Conservation (phyloP, 2,797 vertebrate species). For the Sandelia bainsii region DNA sequence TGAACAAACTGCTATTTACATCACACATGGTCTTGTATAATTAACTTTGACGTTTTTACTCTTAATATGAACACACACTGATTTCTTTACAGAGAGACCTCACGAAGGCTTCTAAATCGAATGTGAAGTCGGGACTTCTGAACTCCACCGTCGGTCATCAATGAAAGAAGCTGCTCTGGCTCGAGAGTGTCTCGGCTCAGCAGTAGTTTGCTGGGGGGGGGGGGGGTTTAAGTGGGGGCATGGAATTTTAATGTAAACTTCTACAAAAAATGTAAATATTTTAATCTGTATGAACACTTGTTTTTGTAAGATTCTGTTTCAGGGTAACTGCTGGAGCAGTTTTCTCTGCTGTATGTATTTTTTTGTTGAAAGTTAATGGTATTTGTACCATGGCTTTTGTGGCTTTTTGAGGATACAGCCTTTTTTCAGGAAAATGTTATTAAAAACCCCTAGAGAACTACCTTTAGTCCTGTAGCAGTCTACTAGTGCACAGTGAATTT, state of each 20-base stretch:
- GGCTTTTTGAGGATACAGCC: constrained; percentile 4
- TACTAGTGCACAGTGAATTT: not conserved
- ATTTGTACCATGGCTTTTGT: not conserved
- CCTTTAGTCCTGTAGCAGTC: constrained; percentile 27
- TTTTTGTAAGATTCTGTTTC: constrained; percentile 26
- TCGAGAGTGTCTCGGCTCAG: constrained; percentile 8
- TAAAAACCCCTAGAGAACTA: constrained; percentile 22
- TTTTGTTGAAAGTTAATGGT: not conserved
- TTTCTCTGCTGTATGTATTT: constrained; percentile 22
- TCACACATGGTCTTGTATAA: not conserved
- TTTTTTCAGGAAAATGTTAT: constrained; percentile 15
- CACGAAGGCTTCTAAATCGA: constrained; percentile 88
- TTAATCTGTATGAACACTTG: constrained; percentile 18
- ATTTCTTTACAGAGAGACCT: constrained; percentile 87
- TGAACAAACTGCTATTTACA: not conserved
- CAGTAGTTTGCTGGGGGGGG: not conserved
- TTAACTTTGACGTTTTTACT: not conserved
- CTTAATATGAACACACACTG: not conserved
- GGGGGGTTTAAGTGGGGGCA: constrained; percentile 4
- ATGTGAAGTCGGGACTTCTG: constrained; percentile 80
- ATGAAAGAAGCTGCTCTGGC: constrained; percentile 21
- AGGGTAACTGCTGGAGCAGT: constrained; percentile 5
- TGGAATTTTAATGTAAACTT: constrained; percentile 42
- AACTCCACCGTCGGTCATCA: constrained; percentile 90
- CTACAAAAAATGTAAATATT: constrained; percentile 63